Evolutionary conservation across 2,113 vertebrate genomes (phyloP), one percentile per base, ranked within the genome.

Genomic region (Apodemus speciosus): DNA sequence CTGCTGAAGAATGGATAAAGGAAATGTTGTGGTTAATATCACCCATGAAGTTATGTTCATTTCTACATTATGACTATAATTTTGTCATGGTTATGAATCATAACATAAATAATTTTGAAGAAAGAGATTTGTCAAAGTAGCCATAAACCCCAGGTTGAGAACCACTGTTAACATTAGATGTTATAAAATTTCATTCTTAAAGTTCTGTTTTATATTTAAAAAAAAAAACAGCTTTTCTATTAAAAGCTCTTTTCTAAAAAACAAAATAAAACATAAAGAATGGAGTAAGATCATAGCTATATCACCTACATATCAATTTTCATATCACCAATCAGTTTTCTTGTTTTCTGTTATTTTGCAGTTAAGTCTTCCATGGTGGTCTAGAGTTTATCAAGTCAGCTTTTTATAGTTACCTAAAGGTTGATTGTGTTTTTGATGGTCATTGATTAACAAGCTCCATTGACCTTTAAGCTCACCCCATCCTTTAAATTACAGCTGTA

Each of bases 231-330:
- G 43, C 43, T 46, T 46, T 46, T 46, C 43, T 46, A 6, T 46
- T 46, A 46, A 89, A 91, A 0, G 0, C 46, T 58, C 73, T 92
- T 43, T 85, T 72, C 80, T 85, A 18, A 84, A 93, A n/a, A n/a
- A n/a, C n/a, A n/a, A n/a, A 85, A 62, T 62, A 69, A 95, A 96
- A 62, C 21, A 20, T 64, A 85, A 81, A 15, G 90, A 91, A 93
- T 91, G 14, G 53, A 40, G 58, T 72, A 49, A 21, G 8, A 66
- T n/a, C 40, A 43, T 77, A 73, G 60, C 15, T 66, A 35, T 77
- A 69, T 88, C n/a, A 72, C 25, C 66, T 79, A 8, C 53, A 64
- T 6, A 56, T 64, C 94, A 91, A 85, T n/a, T n/a, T n/a, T n/a
- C n/a, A n/a, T 38, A 3, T 80, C 9, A 89, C n/a, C 20, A 80